Evolutionary conservation across 2,888 invertebrate species (phyloP), one percentile per base, ranked within the genome.

Genomic region (Latrodectus hesperus): DNA sequence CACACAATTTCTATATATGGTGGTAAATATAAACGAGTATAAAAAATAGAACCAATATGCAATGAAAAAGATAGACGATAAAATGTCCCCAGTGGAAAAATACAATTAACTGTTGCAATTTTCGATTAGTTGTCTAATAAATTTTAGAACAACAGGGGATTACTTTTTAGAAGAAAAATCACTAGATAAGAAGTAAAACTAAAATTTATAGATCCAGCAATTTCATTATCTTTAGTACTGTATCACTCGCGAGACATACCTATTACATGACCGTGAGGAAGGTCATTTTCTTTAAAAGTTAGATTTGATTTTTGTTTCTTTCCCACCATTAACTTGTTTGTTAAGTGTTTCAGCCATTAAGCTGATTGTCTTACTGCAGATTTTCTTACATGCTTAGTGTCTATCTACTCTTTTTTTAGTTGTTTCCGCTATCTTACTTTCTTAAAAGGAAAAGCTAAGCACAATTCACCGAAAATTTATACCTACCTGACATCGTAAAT

Each of bases 231-330:
- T 75, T 68, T 75, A 82, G 68, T 55, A 70, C 49, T n/a, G 51
- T 68, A 55, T 70, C 75, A 22, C 68, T 51, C 68, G 53, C 67
- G 10, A 38, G 60, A 52, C n/a, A 17, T 53, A 65, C 65, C 52
- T 51, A 53, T 67, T 78, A 81, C 60, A 72, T 26, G n/a, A 17
- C 52, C 49, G 38, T 22, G 68, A 16, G 68, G 65, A 53, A 64
- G 60, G 72, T 74, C 73, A 52, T 73, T 77, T 81, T 52, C 65
- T 65, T 81, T 81, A 73, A 80, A 81, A 81, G 81, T 81, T 81
- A 73, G 65, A 81, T 77, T n/a, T n/a, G 26, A 77, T 52, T 65
- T 81, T 65, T 38, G 49, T 17, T 22, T 74, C 52, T 52, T 26
- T 38, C 38, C 38, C 55, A 16, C 67, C 81, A 73, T 74, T 81